Percentiles rank a stretch among this genome's conserved stretches.
Evolutionary conservation across 92 coral and sea anemone genomes (phyloP).

Genomic region (Nematostella vectensis): DNA sequence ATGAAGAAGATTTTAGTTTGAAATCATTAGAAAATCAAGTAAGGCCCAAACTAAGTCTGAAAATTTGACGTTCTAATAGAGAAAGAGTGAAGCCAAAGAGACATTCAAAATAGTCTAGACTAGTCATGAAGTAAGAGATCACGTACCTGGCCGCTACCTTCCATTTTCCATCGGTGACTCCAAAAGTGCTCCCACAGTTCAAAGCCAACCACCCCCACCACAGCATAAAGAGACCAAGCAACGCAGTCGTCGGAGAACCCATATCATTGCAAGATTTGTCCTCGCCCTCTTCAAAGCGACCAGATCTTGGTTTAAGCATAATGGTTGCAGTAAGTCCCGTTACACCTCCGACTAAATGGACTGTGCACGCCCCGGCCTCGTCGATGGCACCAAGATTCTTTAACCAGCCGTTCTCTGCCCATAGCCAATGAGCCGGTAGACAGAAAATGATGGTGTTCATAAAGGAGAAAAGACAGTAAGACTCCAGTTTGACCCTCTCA

Average conservation of each 20-base stretch:
- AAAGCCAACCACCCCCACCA: slow-evolving; percentile 66
- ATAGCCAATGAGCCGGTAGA: slow-evolving; percentile 53
- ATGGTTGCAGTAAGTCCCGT: slow-evolving; percentile 48
- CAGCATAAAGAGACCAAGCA: slow-evolving; percentile 50
- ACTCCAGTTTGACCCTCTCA: slow-evolving; percentile 49
- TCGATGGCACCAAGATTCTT: slow-evolving; percentile 33
- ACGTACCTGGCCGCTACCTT: slow-evolving; percentile 53
- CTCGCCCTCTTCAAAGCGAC: slow-evolving; percentile 50
- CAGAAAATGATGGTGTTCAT: slow-evolving; percentile 47
- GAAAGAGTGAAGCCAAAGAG: no score
- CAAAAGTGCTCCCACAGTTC: slow-evolving; percentile 59
- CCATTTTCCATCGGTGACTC: slow-evolving; percentile 56
- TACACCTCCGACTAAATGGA: slow-evolving; percentile 49
- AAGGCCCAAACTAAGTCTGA: no score
- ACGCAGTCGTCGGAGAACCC: slow-evolving; percentile 53
- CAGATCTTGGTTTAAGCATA: slow-evolving; percentile 42
- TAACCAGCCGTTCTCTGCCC: slow-evolving; percentile 50
- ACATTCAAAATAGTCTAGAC: no score
- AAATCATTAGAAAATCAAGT: no score
- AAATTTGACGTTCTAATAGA: no score
- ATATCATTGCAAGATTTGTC: slow-evolving; percentile 22
- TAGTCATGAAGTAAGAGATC: no score
- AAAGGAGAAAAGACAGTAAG: slow-evolving; percentile 49
- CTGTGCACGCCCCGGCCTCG: slow-evolving; percentile 55
- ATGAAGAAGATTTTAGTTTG: no score